Percentiles rank a stretch among this genome's conserved stretches.
These are phyloP conservation scores for Nibea albiflora DNA, from an alignment of 2,113 vertebrate species.

Conservation along the genomic window DNA sequence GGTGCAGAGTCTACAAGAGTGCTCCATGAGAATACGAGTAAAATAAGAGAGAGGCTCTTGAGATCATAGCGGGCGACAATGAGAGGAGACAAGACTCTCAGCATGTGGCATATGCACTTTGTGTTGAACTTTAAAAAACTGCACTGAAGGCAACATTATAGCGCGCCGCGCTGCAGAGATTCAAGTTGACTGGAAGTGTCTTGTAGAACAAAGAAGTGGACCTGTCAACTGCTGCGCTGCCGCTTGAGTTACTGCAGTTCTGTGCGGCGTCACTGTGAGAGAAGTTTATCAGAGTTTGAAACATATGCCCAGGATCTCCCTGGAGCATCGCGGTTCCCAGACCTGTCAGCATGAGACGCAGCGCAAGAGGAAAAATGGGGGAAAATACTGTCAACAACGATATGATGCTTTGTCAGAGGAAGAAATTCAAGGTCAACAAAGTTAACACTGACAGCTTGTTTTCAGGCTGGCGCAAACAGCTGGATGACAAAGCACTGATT, in stretches of 20 bases:
- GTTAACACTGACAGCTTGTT: constrained; percentile 22
- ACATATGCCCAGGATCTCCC: not conserved
- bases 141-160: constrained; percentile 4
- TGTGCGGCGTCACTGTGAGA: constrained; percentile 5
- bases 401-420: not conserved
- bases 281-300: not conserved
- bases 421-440: constrained; percentile 2
- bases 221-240: constrained; percentile 20
- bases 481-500: not conserved
- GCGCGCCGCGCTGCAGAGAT: constrained; percentile 9
- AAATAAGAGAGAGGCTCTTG: constrained; percentile 10
- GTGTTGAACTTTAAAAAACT: not conserved
- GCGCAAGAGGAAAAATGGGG: not conserved
- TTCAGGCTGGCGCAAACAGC: constrained; percentile 21
- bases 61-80: constrained; percentile 23
- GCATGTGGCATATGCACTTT: constrained; percentile 1
- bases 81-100: constrained; percentile 19
- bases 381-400: not conserved
- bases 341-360: constrained; percentile 10
- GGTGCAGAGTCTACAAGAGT: not conserved
- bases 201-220: not conserved
- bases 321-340: not conserved
- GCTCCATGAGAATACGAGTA: not conserved
- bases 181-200: constrained; percentile 8
- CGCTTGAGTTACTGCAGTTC: not conserved